phyloP scores from a whole-genome alignment of 2,797 vertebrate genomes.

The Chloroceryle amazona region DNA sequence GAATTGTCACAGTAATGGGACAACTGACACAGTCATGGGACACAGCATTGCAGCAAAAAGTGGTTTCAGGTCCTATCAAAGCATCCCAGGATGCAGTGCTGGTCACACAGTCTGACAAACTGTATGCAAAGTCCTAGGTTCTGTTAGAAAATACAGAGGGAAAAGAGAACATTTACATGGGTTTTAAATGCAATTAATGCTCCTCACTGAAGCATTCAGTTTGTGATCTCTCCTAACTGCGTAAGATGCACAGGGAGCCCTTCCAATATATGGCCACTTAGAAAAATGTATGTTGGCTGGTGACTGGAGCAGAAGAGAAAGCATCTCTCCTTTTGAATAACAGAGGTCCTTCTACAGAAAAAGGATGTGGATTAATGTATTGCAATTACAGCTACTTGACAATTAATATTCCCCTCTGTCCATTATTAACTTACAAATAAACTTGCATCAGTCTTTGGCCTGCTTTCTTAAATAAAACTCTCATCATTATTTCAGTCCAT shows the following conservation, averaged over 20 bases:
- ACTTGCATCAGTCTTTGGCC: background rate
- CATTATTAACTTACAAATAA: background rate
- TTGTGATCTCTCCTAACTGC: background rate
- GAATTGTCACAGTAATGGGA: background rate
- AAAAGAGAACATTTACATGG: background rate
- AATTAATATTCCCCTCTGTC: background rate
- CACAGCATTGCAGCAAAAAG: background rate
- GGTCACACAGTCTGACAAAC: background rate
- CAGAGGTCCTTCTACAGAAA: background rate
- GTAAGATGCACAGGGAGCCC: background rate
- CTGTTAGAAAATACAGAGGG: background rate
- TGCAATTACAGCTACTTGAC: background rate
- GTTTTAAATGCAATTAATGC: background rate
- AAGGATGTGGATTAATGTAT: background rate
- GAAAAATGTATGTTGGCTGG: background rate
- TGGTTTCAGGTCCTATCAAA: background rate
- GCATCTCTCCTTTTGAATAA: background rate
- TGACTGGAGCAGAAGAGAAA: background rate
- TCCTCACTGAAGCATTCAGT: background rate
- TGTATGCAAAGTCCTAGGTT: background rate
- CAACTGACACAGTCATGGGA: no score
- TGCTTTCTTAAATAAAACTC: background rate
- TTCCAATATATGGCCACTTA: background rate
- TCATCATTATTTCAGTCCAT: background rate
- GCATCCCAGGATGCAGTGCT: background rate